phyloP scores from a whole-genome alignment of 2,888 invertebrate genomes.

The Rugalucina vietnamica region DNA sequence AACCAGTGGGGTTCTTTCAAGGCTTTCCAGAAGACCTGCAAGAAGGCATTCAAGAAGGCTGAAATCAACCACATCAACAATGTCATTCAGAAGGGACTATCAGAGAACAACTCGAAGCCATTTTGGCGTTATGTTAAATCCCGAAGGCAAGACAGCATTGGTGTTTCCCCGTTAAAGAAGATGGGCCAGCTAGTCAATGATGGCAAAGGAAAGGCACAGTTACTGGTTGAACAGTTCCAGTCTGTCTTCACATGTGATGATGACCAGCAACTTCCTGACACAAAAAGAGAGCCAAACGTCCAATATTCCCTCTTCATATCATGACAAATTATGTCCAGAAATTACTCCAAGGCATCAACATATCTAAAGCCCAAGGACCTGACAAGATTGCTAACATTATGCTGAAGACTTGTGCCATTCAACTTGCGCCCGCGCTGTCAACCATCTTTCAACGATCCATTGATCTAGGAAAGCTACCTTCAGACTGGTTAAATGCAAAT shows the following conservation, averaged over 20 bases:
- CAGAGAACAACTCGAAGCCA: slow-evolving; percentile 29
- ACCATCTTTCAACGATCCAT: slow-evolving; percentile 34
- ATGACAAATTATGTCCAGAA: slow-evolving; percentile 15
- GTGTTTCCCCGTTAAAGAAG: slow-evolving; percentile 33
- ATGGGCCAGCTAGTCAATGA: slow-evolving; percentile 41
- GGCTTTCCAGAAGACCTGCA: slow-evolving; percentile 11
- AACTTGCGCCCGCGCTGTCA: slow-evolving; percentile 32
- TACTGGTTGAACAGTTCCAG: slow-evolving; percentile 37
- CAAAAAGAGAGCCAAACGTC: background rate
- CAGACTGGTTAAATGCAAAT: slow-evolving; percentile 27
- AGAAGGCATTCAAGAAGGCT: slow-evolving; percentile 33
- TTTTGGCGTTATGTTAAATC: slow-evolving; percentile 38
- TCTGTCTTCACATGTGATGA: slow-evolving; percentile 48
- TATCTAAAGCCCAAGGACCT: slow-evolving; percentile 44
- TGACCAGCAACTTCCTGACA: slow-evolving; percentile 9
- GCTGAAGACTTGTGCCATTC: slow-evolving; percentile 34
- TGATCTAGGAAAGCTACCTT: slow-evolving; percentile 21
- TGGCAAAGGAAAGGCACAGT: slow-evolving; percentile 42
- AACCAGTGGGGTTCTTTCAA: slow-evolving; percentile 14
- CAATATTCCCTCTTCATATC: background rate
- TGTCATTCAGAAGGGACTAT: slow-evolving; percentile 27
- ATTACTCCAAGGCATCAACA: slow-evolving; percentile 29
- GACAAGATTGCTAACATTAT: slow-evolving; percentile 36
- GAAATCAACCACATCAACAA: slow-evolving; percentile 37
- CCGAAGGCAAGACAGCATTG: slow-evolving; percentile 23